These are phyloP conservation scores for Heteractis magnifica DNA, from an alignment of 92 coral and sea anemone species.

Conservation along the genomic window DNA sequence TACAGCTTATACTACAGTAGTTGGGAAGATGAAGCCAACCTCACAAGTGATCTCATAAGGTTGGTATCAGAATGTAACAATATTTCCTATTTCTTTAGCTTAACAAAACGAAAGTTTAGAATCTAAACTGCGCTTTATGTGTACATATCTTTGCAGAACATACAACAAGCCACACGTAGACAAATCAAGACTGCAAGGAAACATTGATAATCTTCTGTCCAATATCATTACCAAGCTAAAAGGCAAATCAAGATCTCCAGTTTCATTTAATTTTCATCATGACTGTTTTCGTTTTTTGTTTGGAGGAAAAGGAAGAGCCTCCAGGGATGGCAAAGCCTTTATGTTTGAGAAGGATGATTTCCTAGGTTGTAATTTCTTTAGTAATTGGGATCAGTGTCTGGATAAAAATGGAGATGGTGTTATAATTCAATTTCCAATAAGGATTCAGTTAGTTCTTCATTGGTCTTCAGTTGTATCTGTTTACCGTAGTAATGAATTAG, in stretches of 20 bases:
- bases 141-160: conserved; percentile 9
- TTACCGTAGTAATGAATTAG: conserved; percentile 22
- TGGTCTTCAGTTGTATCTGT: conserved; percentile 37
- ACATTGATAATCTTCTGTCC: conserved; percentile 46
- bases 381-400: conserved; percentile 55
- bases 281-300: conserved; percentile 57
- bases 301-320: conserved; percentile 38
- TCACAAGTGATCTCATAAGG: not conserved
- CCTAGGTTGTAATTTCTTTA: conserved; percentile 17
- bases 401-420: conserved; percentile 72
- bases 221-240: conserved; percentile 11
- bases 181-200: conserved; percentile 37
- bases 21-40: not conserved
- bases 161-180: conserved; percentile 36
- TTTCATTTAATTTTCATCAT: conserved; percentile 49
- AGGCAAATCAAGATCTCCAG: not conserved
- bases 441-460: conserved; percentile 35
- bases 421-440: conserved; percentile 47
- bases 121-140: too few relatives aligned
- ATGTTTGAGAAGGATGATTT: conserved; percentile 27
- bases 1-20: not conserved
- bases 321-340: conserved; percentile 54
- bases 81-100: too few relatives aligned
- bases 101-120: too few relatives aligned
- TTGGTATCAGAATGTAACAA: not conserved